phyloP scores from a whole-genome alignment of 2,888 invertebrate species.

The Ganaspis brasiliensis region DNA sequence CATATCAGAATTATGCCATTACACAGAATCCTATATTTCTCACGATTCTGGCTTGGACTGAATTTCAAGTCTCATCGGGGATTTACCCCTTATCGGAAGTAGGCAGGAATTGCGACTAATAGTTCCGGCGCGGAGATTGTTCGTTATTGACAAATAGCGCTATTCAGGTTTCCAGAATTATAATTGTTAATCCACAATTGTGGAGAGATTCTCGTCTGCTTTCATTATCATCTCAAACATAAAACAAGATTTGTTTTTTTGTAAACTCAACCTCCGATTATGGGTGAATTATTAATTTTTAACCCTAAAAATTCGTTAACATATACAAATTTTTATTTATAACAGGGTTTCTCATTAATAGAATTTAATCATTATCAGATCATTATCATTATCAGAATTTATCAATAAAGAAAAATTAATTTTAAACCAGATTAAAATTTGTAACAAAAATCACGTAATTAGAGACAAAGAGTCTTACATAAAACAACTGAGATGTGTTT shows the following conservation, averaged over 20 bases:
- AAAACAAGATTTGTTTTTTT: constrained; percentile 20
- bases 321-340: too few species aligned
- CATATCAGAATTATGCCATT: constrained; percentile 64
- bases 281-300: neutral
- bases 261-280: neutral
- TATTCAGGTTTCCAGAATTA: constrained; percentile 9
- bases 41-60: constrained; percentile 62
- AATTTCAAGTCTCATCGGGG: constrained; percentile 60
- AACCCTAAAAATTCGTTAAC: too few species aligned
- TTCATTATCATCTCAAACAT: neutral
- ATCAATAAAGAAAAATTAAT: too few species aligned
- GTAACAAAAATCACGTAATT: too few species aligned
- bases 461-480: neutral
- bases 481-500: constrained; percentile 1
- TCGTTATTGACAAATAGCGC: constrained; percentile 21
- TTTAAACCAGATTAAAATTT: too few species aligned
- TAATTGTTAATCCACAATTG: constrained; percentile 38
- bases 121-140: constrained; percentile 28
- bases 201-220: neutral
- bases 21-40: constrained; percentile 40
- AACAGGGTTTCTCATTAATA: too few species aligned
- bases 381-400: too few species aligned
- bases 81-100: constrained; percentile 40
- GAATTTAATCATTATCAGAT: too few species aligned
- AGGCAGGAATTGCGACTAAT: constrained; percentile 37